Evolutionary conservation across 2,888 invertebrate genomes (phyloP).

Genomic region (Tetragonisca angustula): DNA sequence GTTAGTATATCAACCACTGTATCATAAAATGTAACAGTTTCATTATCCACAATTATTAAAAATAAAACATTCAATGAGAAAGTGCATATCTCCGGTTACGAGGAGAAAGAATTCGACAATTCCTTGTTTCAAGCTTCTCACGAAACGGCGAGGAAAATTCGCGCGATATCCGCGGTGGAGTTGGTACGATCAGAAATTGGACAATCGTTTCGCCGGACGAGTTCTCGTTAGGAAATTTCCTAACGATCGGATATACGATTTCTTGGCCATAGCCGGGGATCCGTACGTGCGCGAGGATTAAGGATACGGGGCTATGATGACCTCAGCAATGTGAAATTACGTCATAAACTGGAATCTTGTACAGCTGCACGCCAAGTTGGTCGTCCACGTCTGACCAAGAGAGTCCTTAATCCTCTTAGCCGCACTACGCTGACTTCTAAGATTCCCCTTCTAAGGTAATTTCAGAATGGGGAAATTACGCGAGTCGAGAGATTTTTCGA

Average conservation of each 20-base stretch:
- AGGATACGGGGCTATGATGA: slow-evolving; percentile 21
- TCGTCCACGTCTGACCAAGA: slow-evolving; percentile 6
- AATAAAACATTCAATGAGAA: no score
- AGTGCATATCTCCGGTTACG: no score
- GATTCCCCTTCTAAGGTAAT: slow-evolving; percentile 9
- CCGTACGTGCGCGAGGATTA: slow-evolving; percentile 16
- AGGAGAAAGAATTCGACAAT: background rate
- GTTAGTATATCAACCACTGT: no score
- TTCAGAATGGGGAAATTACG: background rate
- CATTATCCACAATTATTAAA: no score
- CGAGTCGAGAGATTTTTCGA: background rate
- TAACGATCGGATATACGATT: background rate
- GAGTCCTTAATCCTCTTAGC: slow-evolving; percentile 28
- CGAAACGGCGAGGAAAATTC: slow-evolving; percentile 21
- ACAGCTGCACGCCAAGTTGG: background rate
- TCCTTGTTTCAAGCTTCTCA: background rate
- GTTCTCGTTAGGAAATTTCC: slow-evolving; percentile 22
- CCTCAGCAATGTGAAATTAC: slow-evolving; percentile 32
- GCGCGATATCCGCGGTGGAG: slow-evolving; percentile 13
- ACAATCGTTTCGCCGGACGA: slow-evolving; percentile 1
- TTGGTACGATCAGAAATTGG: background rate
- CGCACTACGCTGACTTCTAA: slow-evolving; percentile 7
- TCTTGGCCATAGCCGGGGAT: background rate
- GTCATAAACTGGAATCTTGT: slow-evolving; percentile 30
- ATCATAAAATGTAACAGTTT: no score